Conservation (phyloP, 2,113 vertebrate genomes). For the Halichoeres trimaculatus region DNA sequence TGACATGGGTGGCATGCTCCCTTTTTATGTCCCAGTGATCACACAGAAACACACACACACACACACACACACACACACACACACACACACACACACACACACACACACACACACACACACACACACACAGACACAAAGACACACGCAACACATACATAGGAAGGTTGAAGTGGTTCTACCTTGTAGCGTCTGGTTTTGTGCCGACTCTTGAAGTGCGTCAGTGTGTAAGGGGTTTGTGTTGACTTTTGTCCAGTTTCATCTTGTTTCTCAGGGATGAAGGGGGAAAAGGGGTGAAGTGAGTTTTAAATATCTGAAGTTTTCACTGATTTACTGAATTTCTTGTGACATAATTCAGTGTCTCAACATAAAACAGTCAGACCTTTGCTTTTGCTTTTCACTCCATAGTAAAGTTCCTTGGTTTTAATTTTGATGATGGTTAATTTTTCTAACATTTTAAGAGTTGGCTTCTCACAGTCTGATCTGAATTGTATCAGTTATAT, state of each 20-base stretch:
- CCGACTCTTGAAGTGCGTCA: slow-evolving; percentile 36
- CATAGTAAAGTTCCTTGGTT: not conserved
- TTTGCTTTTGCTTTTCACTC: no score
- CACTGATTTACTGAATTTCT: slow-evolving; percentile 2
- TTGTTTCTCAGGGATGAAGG: slow-evolving; percentile 2
- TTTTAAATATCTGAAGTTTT: slow-evolving; percentile 9
- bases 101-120: slow-evolving; percentile 29
- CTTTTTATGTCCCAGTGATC: slow-evolving; percentile 72
- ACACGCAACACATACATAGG: slow-evolving; percentile 29
- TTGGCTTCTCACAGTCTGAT: no score
- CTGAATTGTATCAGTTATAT: no score
- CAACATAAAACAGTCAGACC: no score
- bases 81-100: slow-evolving; percentile 36
- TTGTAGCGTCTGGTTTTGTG: slow-evolving; percentile 62
- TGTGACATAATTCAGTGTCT: slow-evolving; percentile 8
- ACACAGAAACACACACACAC: slow-evolving; percentile 39
- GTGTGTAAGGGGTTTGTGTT: slow-evolving; percentile 14
- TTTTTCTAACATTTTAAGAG: no score
- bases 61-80: slow-evolving; percentile 23
- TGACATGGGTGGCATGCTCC: slow-evolving; percentile 69
- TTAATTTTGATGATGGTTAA: not conserved
- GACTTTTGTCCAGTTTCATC: slow-evolving; percentile 14
- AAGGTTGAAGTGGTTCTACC: slow-evolving; percentile 49
- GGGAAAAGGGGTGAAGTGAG: no score
- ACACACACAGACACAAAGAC: no score